Evolutionary conservation across 2,113 vertebrate species (phyloP), one percentile per base, ranked within the genome.

Genomic region (Coptodon rendalli): DNA sequence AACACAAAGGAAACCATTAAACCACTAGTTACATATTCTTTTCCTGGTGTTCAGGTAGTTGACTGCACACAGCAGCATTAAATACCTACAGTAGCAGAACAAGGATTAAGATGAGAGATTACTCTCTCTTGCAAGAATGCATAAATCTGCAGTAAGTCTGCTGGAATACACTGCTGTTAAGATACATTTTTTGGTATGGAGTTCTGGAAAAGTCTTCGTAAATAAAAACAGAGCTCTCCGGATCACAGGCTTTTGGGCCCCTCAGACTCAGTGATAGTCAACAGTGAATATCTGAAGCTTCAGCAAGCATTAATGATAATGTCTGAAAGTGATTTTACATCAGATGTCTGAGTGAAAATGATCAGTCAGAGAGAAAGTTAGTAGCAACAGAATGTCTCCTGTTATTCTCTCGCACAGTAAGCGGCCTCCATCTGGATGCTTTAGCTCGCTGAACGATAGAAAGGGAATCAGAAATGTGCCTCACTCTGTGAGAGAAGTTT

Each of bases 1-100:
- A n/a, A 34, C 24, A 76, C 71, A 76, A 11, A 48, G 24, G 24
- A 76, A 76, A 31, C 16, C 45, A 29, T 78, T 50, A 13, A 50
- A 78, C 27, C 9, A 50, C 16, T 12, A 78, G 27, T 29, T 50
- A 78, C 16, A 78, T 50, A 50, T n/a, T 29, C 4, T 31, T 78
- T 50, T 48, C 27, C 9, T 31, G 43, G 71, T 50, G 43, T 31
- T 27, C 48, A 48, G 0, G 17, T 36, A 36, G 59, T 63, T 36
- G 17, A 48, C 9, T 19, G 14, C 40, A 76, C 9, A 29, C 9
- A 76, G 0, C 24, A 31, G 50, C 71, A 31, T 48, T 0, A 78
- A 78, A 31, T 1, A 78, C 43, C 3, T 12, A 19, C 9, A 0
- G 9, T 0, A 29, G 71, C 4, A 78, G 16, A 76, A 48, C 5